Conservation (phyloP, 1,140 invertebrate species). For the Drosophila cardini region DNA sequence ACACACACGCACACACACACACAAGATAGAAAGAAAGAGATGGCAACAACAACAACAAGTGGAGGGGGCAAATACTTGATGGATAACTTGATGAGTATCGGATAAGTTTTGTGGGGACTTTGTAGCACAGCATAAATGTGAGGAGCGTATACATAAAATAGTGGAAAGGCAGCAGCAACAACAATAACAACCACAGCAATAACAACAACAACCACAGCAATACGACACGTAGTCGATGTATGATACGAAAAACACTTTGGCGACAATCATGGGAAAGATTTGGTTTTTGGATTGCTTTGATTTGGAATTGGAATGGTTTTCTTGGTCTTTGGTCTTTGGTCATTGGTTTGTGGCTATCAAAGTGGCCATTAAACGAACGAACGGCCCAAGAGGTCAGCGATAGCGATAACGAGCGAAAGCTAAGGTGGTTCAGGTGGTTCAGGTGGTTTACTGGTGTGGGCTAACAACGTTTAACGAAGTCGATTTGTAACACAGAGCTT, state of each 20-base stretch:
- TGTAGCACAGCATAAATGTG: constrained; percentile 61
- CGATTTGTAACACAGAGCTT: constrained; percentile 83
- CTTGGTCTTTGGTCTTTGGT: constrained; percentile 16
- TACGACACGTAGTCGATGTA: constrained; percentile 71
- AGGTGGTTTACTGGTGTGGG: constrained; percentile 40
- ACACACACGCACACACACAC: constrained; percentile 32
- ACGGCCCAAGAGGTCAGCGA: constrained; percentile 74
- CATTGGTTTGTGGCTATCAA: constrained; percentile 37
- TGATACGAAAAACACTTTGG: constrained; percentile 81
- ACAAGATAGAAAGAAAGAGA: neutral
- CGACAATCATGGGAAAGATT: constrained; percentile 81
- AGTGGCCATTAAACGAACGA: constrained; percentile 71
- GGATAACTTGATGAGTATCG: constrained; percentile 82
- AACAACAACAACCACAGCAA: constrained; percentile 57
- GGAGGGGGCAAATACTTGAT: constrained; percentile 75
- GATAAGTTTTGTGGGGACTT: constrained; percentile 60
- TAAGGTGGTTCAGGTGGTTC: constrained; percentile 60
- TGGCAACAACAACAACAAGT: constrained; percentile 11
- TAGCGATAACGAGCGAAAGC: constrained; percentile 83
- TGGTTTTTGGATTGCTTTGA: constrained; percentile 41
- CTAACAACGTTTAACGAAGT: constrained; percentile 54
- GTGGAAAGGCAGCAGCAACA: constrained; percentile 53
- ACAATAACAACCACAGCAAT: constrained; percentile 47
- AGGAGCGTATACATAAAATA: constrained; percentile 56
- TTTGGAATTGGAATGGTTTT: constrained; percentile 39